Evolutionary conservation across 2,888 invertebrate species (phyloP), one percentile per base, ranked within the genome.

Genomic region (Eristalinus aeneus): DNA sequence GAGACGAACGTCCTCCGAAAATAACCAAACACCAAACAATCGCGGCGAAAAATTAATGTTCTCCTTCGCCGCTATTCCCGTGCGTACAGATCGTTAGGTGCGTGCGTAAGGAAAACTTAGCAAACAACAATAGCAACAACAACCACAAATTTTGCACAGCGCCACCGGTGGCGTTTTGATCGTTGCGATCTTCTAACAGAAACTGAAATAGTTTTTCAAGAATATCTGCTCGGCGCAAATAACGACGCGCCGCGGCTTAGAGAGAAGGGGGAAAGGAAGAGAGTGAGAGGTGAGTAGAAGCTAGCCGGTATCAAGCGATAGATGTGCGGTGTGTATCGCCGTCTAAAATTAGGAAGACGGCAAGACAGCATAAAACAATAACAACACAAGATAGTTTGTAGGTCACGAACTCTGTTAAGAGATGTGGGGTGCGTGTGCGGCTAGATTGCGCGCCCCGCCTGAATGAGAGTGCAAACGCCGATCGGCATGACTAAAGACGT

Each of bases 331-430:
- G 58, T 76, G 76, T 81, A 73, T 85, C 76, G 60, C 16, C 71
- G 63, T 84, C 84, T 85, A 85, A 85, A 85, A 68, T 81, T 85
- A 81, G 85, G 72, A 74, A 65, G 60, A 34, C 67, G 34, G 53
- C 53, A 53, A 39, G 72, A 72, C 12, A 67, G 27, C 39, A 32
- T 16, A 67, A 76, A 78, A 73, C 34, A 78, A 73, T 34, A 78
- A 63, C 72, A 80, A 68, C 60, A 20, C 23, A 20, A 68, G 56
- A 61, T 64, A 80, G 65, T 80, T 81, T 85, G 81, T 85, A 73
- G 85, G 85, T 81, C 85, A 81, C 81, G 85, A 85, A 85, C 85
- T 85, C 27, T 67, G 53, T 22, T 54, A 8, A 22, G 60, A 39
- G 60, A 39, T 36, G 53, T 67, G 60, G 34, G 72, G 64, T 58